Conservation (phyloP, 1,140 invertebrate genomes). For the Eriocheir sinensis region DNA sequence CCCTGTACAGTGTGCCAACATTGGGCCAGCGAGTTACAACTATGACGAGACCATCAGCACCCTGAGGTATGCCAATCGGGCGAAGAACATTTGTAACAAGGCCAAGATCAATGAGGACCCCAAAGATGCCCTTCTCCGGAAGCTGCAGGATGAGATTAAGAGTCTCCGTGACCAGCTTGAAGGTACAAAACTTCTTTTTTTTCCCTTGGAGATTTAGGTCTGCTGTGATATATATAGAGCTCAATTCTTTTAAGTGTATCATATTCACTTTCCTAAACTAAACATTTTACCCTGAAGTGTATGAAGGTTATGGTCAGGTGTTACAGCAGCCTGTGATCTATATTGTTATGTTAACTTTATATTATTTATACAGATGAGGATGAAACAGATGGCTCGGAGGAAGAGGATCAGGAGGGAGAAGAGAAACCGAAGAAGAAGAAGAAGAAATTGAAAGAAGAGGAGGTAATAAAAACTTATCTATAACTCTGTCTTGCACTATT, state of each 20-base stretch:
- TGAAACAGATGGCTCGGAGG: slow-evolving; percentile 78
- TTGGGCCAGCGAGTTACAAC: slow-evolving; percentile 97
- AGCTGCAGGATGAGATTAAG: slow-evolving; percentile 98
- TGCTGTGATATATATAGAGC: too few species aligned
- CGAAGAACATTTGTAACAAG: slow-evolving; percentile 98
- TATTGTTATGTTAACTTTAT: background rate
- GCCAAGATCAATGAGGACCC: slow-evolving; percentile 99
- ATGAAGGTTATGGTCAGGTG: too few species aligned
- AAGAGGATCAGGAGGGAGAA: slow-evolving; percentile 69
- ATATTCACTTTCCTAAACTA: too few species aligned
- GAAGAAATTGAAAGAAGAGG: slow-evolving; percentile 76
- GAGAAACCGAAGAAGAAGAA: slow-evolving; percentile 78
- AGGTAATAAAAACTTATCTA: slow-evolving; percentile 11
- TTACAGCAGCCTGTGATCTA: too few species aligned
- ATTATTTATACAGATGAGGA: slow-evolving; percentile 43
- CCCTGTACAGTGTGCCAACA: slow-evolving; percentile 91
- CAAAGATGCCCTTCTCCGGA: slow-evolving; percentile 96
- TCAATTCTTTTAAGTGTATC: too few species aligned
- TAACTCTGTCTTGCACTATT: background rate
- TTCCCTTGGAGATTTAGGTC: background rate
- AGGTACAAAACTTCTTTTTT: background rate
- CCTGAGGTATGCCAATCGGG: slow-evolving; percentile 96
- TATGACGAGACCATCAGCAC: slow-evolving; percentile 99
- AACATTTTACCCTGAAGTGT: too few species aligned
- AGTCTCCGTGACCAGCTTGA: slow-evolving; percentile 91